phyloP scores from a whole-genome alignment of 2,113 vertebrate species.

The Macrotis lagotis region DNA sequence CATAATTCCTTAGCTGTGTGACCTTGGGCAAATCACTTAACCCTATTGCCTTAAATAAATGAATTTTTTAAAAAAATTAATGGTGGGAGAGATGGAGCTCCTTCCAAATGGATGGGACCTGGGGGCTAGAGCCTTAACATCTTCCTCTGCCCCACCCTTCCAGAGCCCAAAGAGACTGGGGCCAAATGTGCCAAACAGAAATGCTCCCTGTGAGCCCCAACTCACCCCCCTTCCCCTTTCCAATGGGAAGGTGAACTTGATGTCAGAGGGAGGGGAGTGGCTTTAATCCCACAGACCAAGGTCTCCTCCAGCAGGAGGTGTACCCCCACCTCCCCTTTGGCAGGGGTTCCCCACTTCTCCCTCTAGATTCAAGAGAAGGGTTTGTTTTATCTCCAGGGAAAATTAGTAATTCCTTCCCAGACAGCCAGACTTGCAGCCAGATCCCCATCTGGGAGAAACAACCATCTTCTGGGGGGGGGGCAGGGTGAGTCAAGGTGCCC shows the following conservation, averaged over 20 bases:
- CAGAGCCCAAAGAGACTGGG: background rate
- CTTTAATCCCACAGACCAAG: background rate
- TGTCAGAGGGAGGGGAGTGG: background rate
- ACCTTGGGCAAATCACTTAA: too few relatives aligned
- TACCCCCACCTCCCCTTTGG: background rate
- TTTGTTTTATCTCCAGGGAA: accelerated
- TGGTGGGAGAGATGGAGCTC: background rate
- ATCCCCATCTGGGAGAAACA: background rate
- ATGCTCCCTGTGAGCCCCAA: background rate
- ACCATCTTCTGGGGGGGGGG: background rate
- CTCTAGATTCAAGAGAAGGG: background rate
- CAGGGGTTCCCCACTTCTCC: background rate
- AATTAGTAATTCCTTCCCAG: accelerated
- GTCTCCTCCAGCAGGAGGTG: background rate
- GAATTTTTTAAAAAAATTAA: background rate
- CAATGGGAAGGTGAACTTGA: background rate
- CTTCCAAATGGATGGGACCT: background rate
- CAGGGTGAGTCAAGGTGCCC: conserved; percentile 67
- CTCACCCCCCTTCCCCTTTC: too few relatives aligned
- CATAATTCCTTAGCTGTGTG: too few relatives aligned
- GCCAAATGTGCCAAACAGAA: background rate
- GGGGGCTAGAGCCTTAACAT: background rate
- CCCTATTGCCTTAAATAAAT: too few relatives aligned
- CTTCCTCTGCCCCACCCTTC: background rate
- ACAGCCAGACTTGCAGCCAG: accelerated